These are phyloP conservation scores for Bellardia bayeri DNA, from an alignment of 2,888 invertebrate genomes.

Conservation along the genomic window DNA sequence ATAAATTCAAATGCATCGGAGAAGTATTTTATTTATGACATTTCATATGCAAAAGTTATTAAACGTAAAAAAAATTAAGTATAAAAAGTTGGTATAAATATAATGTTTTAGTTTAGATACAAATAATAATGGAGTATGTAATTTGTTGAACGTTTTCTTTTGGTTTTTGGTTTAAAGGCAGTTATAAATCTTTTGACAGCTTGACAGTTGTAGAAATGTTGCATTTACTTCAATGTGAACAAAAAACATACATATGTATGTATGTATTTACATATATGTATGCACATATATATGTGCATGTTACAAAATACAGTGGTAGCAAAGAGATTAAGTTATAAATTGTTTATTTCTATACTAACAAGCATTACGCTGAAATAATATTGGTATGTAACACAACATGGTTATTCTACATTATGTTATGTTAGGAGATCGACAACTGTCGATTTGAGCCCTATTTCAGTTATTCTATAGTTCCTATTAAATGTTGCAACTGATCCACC, in stretches of 20 bases:
- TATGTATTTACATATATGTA: conserved; percentile 4
- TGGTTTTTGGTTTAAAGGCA: conserved; percentile 50
- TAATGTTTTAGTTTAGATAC: conserved; percentile 37
- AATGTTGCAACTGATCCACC: background rate
- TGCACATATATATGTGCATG: conserved; percentile 19
- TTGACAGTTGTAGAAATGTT: conserved; percentile 73
- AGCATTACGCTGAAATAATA: too few species aligned
- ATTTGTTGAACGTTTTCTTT: conserved; percentile 34
- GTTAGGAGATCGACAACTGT: too few species aligned
- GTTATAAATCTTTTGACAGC: conserved; percentile 73
- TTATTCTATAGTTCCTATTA: too few species aligned
- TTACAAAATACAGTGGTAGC: conserved; percentile 28
- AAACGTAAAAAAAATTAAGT: background rate
- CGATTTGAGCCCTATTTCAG: too few species aligned
- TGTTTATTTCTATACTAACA: background rate
- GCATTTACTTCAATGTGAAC: conserved; percentile 48
- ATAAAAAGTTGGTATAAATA: background rate
- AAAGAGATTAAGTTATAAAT: background rate
- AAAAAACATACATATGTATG: conserved; percentile 31
- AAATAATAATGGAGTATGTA: conserved; percentile 30
- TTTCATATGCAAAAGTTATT: conserved; percentile 29
- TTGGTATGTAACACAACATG: too few species aligned
- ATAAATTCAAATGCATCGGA: conserved; percentile 43
- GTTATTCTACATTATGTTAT: too few species aligned
- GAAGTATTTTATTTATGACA: conserved; percentile 21